Base-by-base conservation (phyloP, 2,797 vertebrate genomes). In the Pseudocheirus occidentalis region DNA sequence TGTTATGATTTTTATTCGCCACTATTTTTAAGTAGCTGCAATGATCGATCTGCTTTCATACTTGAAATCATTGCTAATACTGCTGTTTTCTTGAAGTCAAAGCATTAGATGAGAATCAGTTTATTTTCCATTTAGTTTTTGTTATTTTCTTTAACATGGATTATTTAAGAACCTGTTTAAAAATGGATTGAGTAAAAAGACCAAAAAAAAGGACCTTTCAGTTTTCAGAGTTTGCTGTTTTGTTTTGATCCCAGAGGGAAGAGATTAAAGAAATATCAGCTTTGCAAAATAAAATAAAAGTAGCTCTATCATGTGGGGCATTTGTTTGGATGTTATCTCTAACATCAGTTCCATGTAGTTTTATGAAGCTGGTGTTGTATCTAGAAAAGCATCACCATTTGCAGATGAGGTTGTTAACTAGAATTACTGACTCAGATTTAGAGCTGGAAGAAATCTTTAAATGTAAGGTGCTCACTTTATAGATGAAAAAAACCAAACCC, bases 161-260 rank as follows among this genome's bases (percentile, higher is more conserved):
- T 62, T 94, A 56, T 40, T 40, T 91, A 40, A 90, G 59, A 92
- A 95, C 54, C 66, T 81, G 16, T 81, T 40, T 91, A 91, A 95
- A 90, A 90, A 90, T 73, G 87, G 21, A 21, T 92, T 14, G 50
- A 95, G 91, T 73, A 59, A 81, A 94, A 90, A 66, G 62, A 24
- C 11, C 55, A 55, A 57, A 0, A 40, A 94, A 59, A 9, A 50
- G 10, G 73, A 18, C 3, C 18, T 95, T 94, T 62, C 0, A 53
- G 91, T 50, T 94, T 58, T 93, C 55, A 11, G 89, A 91, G 50
- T 55, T 66, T 28, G 87, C 92, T 5, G 46, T 55, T 56, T 29
- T 21, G 14, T 89, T 92, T 94, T 81, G 73, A 40, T 93, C 91
- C 66, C 93, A 62, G 55, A 10, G 50, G 18, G 81, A 87, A 58